These are phyloP conservation scores for Agrilus biguttatus DNA, from an alignment of 2,888 invertebrate genomes.

Conservation along the genomic window DNA sequence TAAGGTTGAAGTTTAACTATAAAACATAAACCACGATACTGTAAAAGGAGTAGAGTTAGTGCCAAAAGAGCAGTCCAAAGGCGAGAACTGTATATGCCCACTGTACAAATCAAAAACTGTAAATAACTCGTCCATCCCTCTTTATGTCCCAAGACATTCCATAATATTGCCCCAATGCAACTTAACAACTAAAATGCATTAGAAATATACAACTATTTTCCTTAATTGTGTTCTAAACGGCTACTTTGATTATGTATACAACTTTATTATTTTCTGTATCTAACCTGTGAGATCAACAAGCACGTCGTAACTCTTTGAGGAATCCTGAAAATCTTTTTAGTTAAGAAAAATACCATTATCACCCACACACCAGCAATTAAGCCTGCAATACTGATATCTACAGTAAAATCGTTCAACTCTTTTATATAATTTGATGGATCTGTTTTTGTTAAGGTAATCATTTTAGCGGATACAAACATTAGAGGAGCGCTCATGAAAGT, in stretches of 20 bases:
- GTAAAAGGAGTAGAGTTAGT: slow-evolving; percentile 63
- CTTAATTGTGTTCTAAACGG: no score
- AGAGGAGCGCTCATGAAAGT: slow-evolving; percentile 89
- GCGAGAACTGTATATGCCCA: slow-evolving; percentile 66
- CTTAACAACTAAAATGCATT: slow-evolving; percentile 38
- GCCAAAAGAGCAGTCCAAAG: slow-evolving; percentile 79
- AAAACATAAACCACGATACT: slow-evolving; percentile 72
- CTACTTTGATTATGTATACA: no score
- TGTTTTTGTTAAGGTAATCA: slow-evolving; percentile 66
- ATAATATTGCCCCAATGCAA: slow-evolving; percentile 61
- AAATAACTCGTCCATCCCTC: slow-evolving; percentile 49
- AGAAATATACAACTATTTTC: background rate
- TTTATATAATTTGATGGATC: slow-evolving; percentile 58
- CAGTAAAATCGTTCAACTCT: slow-evolving; percentile 63
- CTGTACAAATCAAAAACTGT: slow-evolving; percentile 63
- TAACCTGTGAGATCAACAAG: slow-evolving; percentile 67
- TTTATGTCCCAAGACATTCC: slow-evolving; percentile 44
- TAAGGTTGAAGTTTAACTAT: slow-evolving; percentile 62
- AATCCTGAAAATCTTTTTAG: slow-evolving; percentile 61
- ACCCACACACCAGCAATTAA: slow-evolving; percentile 68
- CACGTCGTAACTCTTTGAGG: slow-evolving; percentile 73
- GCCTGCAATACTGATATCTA: slow-evolving; percentile 72
- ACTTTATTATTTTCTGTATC: no score
- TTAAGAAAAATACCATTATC: slow-evolving; percentile 53
- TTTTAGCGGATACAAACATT: slow-evolving; percentile 89